Base-by-base conservation (phyloP, 2,113 vertebrate species). In the Dipodomys merriami region DNA sequence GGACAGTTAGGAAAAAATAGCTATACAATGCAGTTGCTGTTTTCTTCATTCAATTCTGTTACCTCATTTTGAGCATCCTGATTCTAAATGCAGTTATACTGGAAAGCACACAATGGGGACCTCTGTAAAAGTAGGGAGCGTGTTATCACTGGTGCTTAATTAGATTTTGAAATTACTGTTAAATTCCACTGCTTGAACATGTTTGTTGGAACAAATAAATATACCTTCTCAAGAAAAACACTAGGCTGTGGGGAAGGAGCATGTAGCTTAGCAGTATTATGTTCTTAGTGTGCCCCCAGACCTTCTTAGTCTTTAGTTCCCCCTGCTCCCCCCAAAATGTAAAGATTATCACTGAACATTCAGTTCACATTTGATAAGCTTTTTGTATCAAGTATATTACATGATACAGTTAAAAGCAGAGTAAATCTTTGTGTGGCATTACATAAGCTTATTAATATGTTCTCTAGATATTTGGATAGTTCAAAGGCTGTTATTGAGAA, bases 401-500 rank as follows among this genome's bases (percentile, higher is more conserved):
- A 15, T 83, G 39, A 62, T 16, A 20, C 13, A 62, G 9, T 86
- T 74, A 44, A 39, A 39, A 82, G 35, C 16, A 77, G 30, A 62
- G 19, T 88, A 25, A 73, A 1, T 90, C 20, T 33, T 72, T 76
- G 60, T 39, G 16, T 83, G 30, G 5, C 79, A 67, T 96, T 4
- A 20, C 0, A 1, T 64, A 25, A 13, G 60, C 72, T 49, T 78
- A 64, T 30, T 39, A 62, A 35, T 97, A 2, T 67, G 94, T 71
- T 96, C 86, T 93, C 39, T 97, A 99, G 99, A 97, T 99, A 99
- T 81, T 96, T 99, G 97, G 98, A 99, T 97, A 96, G 97, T 93
- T 98, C 98, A 82, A 98, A 98, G 91, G 98, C 98, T 39, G 96
- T 96, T 29, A 87, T 97, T 95, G 98, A 98, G 30, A 60, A 88